Conservation (phyloP, 2,113 vertebrate genomes). For the Oreotragus oreotragus region DNA sequence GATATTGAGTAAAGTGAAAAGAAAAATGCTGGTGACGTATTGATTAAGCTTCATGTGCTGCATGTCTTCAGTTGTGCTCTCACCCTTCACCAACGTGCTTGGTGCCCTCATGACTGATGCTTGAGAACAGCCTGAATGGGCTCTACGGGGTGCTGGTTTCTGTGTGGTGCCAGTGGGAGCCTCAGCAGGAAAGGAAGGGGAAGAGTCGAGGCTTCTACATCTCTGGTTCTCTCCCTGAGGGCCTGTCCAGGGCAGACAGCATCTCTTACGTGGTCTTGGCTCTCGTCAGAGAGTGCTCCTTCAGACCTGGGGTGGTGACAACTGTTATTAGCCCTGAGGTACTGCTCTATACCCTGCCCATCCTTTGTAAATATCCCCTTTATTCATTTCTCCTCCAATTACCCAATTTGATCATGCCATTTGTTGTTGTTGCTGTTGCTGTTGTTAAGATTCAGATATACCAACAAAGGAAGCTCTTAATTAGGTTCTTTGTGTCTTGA, state of each 20-base stretch:
- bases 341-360: background rate
- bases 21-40: conserved; percentile 45
- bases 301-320: background rate
- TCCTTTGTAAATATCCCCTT: background rate
- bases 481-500: background rate
- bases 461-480: conserved; percentile 14
- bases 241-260: no score
- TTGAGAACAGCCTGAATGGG: background rate
- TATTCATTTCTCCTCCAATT: background rate
- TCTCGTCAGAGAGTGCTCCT: background rate
- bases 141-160: background rate
- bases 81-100: background rate
- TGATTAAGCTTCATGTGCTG: conserved; percentile 13
- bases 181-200: background rate
- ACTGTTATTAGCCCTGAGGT: background rate
- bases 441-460: background rate
- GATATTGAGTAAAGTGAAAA: conserved; percentile 41
- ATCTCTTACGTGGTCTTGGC: background rate
- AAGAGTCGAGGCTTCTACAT: background rate
- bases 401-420: background rate
- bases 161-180: background rate
- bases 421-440: background rate
- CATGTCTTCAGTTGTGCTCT: background rate
- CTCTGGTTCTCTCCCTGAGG: background rate
- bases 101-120: background rate